These are phyloP conservation scores for Dromiciops gliroides DNA, from an alignment of 2,113 vertebrate genomes.

Conservation along the genomic window DNA sequence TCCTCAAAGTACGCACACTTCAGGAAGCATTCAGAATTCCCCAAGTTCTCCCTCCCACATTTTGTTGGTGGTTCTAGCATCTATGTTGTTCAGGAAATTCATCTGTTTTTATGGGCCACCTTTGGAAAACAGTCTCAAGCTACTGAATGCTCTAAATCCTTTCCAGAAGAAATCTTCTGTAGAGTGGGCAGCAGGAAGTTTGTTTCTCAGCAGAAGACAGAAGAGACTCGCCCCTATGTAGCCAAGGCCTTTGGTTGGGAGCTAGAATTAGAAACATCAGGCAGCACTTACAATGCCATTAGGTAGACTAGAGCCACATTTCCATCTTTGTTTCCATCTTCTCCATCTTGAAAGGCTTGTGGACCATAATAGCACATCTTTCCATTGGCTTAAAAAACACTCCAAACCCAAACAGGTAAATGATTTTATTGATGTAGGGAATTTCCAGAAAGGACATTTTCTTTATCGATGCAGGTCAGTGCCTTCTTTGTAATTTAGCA, in stretches of 20 bases:
- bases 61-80: neutral
- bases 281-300: neutral
- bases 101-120: neutral
- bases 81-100: neutral
- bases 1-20: neutral
- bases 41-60: neutral
- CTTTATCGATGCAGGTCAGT: neutral
- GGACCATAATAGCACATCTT: neutral
- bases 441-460: neutral
- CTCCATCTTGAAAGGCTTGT: constrained; percentile 15
- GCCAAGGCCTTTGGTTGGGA: neutral
- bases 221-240: neutral
- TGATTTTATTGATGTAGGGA: neutral
- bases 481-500: neutral
- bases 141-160: constrained; percentile 22
- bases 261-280: constrained; percentile 3
- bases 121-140: neutral
- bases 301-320: neutral
- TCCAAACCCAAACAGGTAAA: neutral
- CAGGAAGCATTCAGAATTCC: neutral
- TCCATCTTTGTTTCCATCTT: constrained; percentile 20
- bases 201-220: neutral
- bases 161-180: constrained; percentile 26
- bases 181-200: neutral
- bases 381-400: neutral